These are phyloP conservation scores for Sussaba pulchella DNA, from an alignment of 2,888 invertebrate genomes.

Conservation along the genomic window DNA sequence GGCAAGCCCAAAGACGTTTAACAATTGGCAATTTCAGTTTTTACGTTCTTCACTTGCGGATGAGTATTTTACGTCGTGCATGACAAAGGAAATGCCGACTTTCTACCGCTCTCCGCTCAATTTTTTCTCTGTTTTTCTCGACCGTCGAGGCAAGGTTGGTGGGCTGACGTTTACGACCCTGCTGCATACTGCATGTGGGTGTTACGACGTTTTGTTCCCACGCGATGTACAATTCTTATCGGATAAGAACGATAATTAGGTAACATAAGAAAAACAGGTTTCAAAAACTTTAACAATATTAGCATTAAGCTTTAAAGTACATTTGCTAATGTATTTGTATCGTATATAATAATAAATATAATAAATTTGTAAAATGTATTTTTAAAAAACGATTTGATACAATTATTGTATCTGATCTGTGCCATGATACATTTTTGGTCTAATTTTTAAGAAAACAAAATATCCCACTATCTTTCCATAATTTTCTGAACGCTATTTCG, in stretches of 20 bases:
- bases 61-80: background rate
- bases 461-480: too few relatives aligned
- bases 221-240: background rate
- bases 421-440: background rate
- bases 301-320: too few relatives aligned
- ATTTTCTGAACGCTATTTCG: too few relatives aligned
- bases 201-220: background rate
- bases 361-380: background rate
- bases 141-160: background rate
- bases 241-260: background rate
- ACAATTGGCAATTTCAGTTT: conserved; percentile 31
- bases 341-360: too few relatives aligned
- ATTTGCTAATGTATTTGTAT: too few relatives aligned
- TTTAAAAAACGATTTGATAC: background rate
- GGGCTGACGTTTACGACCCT: conserved; percentile 17
- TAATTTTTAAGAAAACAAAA: too few relatives aligned
- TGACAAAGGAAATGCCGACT: conserved; percentile 31
- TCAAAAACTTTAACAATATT: background rate
- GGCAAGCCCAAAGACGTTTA: background rate
- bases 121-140: conserved; percentile 18
- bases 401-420: background rate
- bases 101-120: background rate
- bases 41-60: background rate
- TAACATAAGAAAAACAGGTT: too few relatives aligned
- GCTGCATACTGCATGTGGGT: background rate